Evolutionary conservation across 1,140 invertebrate genomes (phyloP), one percentile per base, ranked within the genome.

Genomic region (Drosophila insularis): DNA sequence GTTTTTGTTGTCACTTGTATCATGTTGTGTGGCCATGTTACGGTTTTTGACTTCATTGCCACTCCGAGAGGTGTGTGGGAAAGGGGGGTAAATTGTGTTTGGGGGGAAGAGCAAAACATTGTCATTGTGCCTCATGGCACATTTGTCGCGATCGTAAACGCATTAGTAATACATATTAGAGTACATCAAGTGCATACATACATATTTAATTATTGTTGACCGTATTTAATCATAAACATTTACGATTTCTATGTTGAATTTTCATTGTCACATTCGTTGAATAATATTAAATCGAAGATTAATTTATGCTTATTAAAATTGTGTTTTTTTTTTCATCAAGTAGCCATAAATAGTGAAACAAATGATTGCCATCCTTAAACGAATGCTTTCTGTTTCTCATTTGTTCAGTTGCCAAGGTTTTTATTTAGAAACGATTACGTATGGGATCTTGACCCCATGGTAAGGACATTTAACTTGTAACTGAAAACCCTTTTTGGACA

Each of bases 1-100:
- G 43, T 50, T 50, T 8, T 50, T 50, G 43, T 21, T 50, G 43
- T 50, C 17, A 10, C 17, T 50, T 21, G 72, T 77, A 74, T 77
- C 81, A 81, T 86, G 81, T 86, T 86, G 82, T 87, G 82, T 86
- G 81, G 84, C 84, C 82, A 76, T 86, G 81, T 82, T 87, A 86
- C 82, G 79, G 68, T 87, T 87, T 75, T 87, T 68, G 82, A 68
- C 81, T 50, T 78, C 81, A 86, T 86, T 86, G 82, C 81, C 82
- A 86, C 74, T 71, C 66, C 50, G 43, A 65, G 65, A 62, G 63
- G 78, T 35, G 63, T 39, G 53, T 54, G 31, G 7, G 5, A 4
- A 5, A 7, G 21, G 6, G 37, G n/a, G 1, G 6, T n/a, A 8
- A 0, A 4, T 4, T 23, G 23, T 23, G 13, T n/a, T n/a, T 8